Conservation (phyloP, 2,888 invertebrate genomes). For the Drosophila incognita region DNA sequence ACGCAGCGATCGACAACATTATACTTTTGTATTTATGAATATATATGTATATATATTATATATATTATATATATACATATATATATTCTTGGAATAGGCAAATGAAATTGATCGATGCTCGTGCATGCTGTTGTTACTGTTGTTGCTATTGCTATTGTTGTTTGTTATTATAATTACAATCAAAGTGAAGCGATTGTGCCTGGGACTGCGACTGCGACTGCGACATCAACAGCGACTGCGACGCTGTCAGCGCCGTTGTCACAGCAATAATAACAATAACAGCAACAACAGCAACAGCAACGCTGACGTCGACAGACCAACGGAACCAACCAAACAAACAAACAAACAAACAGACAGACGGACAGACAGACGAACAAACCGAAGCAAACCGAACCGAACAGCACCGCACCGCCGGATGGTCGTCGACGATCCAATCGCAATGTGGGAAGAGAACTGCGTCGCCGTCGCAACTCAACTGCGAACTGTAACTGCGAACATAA, state of each 20-base stretch:
- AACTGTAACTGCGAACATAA: conserved; percentile 45
- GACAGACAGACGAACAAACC: neutral
- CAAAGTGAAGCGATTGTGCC: conserved; percentile 41
- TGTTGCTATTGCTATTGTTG: conserved; percentile 25
- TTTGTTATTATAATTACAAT: conserved; percentile 59
- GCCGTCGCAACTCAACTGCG: conserved; percentile 54
- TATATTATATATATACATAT: too few species aligned
- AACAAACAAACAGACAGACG: neutral
- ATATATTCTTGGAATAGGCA: conserved; percentile 22
- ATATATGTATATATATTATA: too few species aligned
- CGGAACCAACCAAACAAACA: conserved; percentile 23
- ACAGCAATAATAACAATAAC: neutral
- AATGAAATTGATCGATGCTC: conserved; percentile 42
- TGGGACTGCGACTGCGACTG: conserved; percentile 21
- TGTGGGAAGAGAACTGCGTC: conserved; percentile 42
- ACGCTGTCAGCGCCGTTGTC: conserved; percentile 7
- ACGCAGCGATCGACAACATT: conserved; percentile 50
- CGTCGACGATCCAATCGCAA: conserved; percentile 33
- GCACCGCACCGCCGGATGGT: conserved; percentile 4
- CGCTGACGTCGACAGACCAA: conserved; percentile 38
- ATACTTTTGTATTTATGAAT: neutral
- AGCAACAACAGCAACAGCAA: neutral
- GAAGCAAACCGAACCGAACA: conserved; percentile 4
- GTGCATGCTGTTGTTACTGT: conserved; percentile 8
- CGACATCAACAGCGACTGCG: conserved; percentile 20